Evolutionary conservation across 1,140 invertebrate genomes (phyloP), one percentile per base, ranked within the genome.

Genomic region (Sipha flava): DNA sequence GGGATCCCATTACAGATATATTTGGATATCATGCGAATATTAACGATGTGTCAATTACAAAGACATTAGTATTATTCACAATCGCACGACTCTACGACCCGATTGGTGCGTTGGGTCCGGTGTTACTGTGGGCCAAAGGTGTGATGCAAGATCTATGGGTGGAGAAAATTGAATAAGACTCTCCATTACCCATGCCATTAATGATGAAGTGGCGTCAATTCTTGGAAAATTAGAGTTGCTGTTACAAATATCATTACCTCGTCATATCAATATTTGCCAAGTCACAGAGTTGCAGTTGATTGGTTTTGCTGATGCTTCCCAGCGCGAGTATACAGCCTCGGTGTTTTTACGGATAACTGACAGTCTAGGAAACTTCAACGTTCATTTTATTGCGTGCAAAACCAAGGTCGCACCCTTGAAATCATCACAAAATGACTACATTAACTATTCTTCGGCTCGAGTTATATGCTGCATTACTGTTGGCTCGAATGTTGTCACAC

Each of bases 221-320:
- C 62, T 9, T 40, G 10, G 31, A 21, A 3, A 40, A 12, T 43
- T 66, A 43, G 7, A 18, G 3, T 66, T 23, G n/a, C 9, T 66
- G 18, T 43, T n/a, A 12, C 21, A 23, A 4, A 16, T 52, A 18
- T 16, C 47, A 3, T 4, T 52, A 6, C 47, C n/a, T 21, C 47
- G 47, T 16, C 3, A 16, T 43, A 1, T 43, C 37, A 7, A 34
- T 43, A 43, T 68, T 21, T 37, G 64, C 14, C 37, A 26, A 68
- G 21, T 26, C 1, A 29, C 12, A 21, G 21, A 68, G 10, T 9
- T 23, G 10, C 75, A 79, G 21, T 45, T 49, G 43, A 21, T 29
- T n/a, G 80, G 70, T n/a, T 57, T 68, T 18, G 64, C 12, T 4
- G 79, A 52, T 52, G 62, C 40, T n/a, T 81, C 40, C 26, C 66